Percentiles rank a stretch among this genome's conserved stretches.
Evolutionary conservation across 2,797 vertebrate genomes (phyloP).

Genomic region (Melopsittacus undulatus): DNA sequence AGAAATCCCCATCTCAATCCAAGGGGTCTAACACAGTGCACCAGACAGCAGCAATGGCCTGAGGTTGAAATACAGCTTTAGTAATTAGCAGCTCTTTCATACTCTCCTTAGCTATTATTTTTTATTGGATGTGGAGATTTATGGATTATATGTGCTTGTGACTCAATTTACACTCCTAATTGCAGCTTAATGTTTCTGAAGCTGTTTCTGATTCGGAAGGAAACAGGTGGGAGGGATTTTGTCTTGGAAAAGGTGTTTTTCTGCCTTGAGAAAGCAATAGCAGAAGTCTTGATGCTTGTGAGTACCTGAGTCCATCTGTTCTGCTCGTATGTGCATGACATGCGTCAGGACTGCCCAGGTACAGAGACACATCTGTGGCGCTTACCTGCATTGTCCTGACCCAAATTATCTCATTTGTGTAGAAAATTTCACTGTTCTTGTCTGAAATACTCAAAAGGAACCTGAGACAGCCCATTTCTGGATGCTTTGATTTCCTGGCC

Average conservation of each 20-base stretch:
- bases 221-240: not conserved
- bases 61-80: slow-evolving; percentile 33
- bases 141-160: slow-evolving; percentile 4
- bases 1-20: not conserved
- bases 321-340: fast-evolving
- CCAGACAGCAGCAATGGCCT: not conserved
- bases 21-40: not conserved
- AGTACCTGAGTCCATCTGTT: fast-evolving
- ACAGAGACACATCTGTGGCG: not conserved
- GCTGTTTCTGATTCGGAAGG: slow-evolving; percentile 1
- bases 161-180: slow-evolving; percentile 49
- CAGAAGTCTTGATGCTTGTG: not conserved
- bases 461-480: not conserved
- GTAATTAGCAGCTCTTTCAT: slow-evolving; percentile 1
- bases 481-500: not conserved
- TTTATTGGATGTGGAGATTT: slow-evolving; percentile 53
- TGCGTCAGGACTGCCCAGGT: not conserved
- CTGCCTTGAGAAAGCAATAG: not conserved
- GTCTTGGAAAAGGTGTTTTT: slow-evolving; percentile 1
- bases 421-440: not conserved
- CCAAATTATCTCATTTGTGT: too few species aligned
- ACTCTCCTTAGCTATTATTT: slow-evolving; percentile 32
- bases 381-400: not conserved
- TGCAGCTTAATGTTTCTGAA: slow-evolving; percentile 22
- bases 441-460: not conserved